A percentile compares a stretch with the other conserved stretches of the same genome.
phyloP scores from a whole-genome alignment of 2,797 vertebrate genomes.

The Delichon dasypus region DNA sequence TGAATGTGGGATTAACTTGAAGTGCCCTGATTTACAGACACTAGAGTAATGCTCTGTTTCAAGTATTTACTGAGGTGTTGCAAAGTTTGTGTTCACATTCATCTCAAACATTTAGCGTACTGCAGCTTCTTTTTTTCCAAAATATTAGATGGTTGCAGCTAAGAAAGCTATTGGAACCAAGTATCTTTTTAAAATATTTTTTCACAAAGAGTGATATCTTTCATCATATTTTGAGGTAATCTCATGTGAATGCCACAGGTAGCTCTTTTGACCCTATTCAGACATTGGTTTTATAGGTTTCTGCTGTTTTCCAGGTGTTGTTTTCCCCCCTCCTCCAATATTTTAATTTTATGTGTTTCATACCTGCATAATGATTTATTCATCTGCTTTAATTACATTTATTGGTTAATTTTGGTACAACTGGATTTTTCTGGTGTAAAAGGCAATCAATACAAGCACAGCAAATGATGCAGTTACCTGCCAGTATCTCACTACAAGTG shows the following conservation, averaged over 20 bases:
- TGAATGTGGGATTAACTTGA: conserved; percentile 24
- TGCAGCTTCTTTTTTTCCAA: conserved; percentile 20
- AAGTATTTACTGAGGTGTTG: conserved; percentile 25
- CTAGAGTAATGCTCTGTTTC: neutral
- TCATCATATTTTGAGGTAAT: neutral
- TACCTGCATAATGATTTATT: neutral
- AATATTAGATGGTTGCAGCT: neutral
- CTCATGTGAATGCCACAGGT: neutral
- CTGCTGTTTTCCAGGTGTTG: neutral
- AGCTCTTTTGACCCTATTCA: neutral
- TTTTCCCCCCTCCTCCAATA: accelerated
- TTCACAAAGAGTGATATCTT: neutral
- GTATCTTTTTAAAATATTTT: neutral
- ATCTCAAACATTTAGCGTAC: neutral
- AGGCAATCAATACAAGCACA: neutral
- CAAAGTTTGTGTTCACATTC: neutral
- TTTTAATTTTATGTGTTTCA: neutral
- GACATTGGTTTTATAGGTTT: neutral
- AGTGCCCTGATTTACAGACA: conserved; percentile 55
- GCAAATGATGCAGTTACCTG: neutral
- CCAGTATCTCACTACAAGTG: neutral
- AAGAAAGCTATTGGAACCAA: neutral
- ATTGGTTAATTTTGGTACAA: neutral
- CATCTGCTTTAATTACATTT: neutral
- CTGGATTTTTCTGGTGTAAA: neutral